Evolutionary conservation across 2,113 vertebrate species (phyloP).

Genomic region (Myiopsitta monachus): DNA sequence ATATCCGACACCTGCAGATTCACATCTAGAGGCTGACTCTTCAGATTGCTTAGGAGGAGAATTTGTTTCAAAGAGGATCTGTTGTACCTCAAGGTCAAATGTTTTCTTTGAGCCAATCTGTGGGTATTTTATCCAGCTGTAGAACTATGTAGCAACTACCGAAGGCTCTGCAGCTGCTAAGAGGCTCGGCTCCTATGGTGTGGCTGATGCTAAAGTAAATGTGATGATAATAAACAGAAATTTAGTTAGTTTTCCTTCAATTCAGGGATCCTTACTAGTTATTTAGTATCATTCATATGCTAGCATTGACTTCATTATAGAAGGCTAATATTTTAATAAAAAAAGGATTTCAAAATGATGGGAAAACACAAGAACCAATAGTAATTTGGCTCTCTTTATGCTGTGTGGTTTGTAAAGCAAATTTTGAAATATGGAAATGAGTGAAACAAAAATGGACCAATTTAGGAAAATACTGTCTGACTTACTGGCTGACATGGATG

Average conservation of each 20-base stretch:
- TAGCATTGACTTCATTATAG: background rate
- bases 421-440: background rate
- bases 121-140: background rate
- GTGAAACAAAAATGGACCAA: background rate
- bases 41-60: slow-evolving; percentile 31
- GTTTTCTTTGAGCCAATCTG: slow-evolving; percentile 22
- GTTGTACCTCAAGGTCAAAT: slow-evolving; percentile 26
- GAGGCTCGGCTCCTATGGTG: background rate
- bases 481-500: background rate
- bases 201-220: background rate
- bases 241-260: background rate
- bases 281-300: background rate
- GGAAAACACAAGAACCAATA: background rate
- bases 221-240: background rate
- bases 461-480: background rate
- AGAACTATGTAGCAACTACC: background rate
- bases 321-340: background rate
- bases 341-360: background rate
- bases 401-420: background rate
- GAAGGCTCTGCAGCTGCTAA: background rate
- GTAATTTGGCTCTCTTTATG: background rate
- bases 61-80: slow-evolving; percentile 37
- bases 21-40: background rate
- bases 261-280: background rate
- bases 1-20: slow-evolving; percentile 13